phyloP scores from a whole-genome alignment of 2,113 vertebrate species.

The Oenanthe oenanthe region DNA sequence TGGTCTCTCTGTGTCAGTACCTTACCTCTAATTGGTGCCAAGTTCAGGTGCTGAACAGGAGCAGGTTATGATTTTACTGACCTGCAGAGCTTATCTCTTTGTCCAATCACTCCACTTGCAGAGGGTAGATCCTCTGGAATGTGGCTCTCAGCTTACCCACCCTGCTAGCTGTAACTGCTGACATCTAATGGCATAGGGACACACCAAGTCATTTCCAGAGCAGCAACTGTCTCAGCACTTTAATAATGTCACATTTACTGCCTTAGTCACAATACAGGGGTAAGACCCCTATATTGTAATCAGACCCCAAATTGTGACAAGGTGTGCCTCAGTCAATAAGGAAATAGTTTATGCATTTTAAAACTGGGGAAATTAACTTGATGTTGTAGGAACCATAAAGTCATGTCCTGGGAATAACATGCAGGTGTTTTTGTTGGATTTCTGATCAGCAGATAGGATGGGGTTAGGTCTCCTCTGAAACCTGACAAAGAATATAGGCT shows the following conservation, averaged over 20 bases:
- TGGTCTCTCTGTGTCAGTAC: background rate
- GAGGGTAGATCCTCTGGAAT: background rate
- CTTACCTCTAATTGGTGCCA: background rate
- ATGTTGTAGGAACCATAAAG: background rate
- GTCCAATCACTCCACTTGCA: background rate
- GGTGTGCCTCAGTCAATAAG: background rate
- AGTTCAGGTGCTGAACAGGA: background rate
- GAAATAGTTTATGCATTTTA: conserved; percentile 1
- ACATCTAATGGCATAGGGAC: background rate
- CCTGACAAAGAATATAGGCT: background rate
- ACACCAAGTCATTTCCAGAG: background rate
- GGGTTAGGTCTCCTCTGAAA: conserved; percentile 20
- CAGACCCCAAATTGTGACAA: conserved; percentile 6
- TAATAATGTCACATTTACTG: background rate
- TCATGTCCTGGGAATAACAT: background rate
- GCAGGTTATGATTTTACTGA: background rate
- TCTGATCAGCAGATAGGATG: conserved; percentile 23
- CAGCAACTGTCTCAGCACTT: background rate
- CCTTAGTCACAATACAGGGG: background rate
- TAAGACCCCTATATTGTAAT: background rate
- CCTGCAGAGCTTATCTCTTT: background rate
- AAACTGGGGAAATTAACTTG: conserved; percentile 2
- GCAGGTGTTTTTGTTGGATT: conserved; percentile 26
- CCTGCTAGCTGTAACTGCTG: background rate
- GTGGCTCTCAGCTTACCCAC: background rate